Evolutionary conservation across 2,888 invertebrate genomes (phyloP), one percentile per base, ranked within the genome.

Genomic region (Eristalinus aeneus): DNA sequence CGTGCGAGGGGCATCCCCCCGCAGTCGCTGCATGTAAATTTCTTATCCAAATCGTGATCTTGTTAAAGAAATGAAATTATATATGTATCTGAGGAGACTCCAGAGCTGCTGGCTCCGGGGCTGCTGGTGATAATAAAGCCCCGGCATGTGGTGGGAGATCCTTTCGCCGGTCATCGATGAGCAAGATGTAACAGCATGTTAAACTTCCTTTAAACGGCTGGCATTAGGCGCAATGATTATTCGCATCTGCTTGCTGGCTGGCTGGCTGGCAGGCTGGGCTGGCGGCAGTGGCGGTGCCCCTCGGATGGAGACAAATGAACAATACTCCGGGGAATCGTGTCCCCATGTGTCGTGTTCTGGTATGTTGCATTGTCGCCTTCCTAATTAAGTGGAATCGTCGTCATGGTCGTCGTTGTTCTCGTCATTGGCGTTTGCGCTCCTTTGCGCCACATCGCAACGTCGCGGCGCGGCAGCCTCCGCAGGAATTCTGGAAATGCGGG

Each of bases 31-130:
- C 89, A 89, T 88, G 89, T 89, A 88, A 89, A 89, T 88, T 88
- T 88, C 87, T 88, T 89, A 89, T 89, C 89, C 88, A 89, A 89
- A 88, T 89, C 89, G 89, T 89, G 89, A 89, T 89, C 89, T 89
- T 88, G 89, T 89, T 89, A 89, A 88, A 72, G 87, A 87, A 87
- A 87, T 83, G 79, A 82, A 87, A 87, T 87, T 87, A 75, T 82
- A 82, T 74, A 71, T 80, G 85, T 85, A 76, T 76, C 73, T 56
- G 32, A 10, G 27, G 77, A 67, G 54, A 34, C 60, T 71, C 46
- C 58, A 39, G 46, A n/a, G 22, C 53, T 61, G 31, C 61, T 63
- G 67, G 67, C 67, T 61, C 71, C 76, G 71, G 75, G 27, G 27
- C 2, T 64, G 74, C 65, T 75, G 39, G 84, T 84, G 84, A 75